Evolutionary conservation across 92 coral and sea anemone species (phyloP).

Genomic region (Siderastrea radians): DNA sequence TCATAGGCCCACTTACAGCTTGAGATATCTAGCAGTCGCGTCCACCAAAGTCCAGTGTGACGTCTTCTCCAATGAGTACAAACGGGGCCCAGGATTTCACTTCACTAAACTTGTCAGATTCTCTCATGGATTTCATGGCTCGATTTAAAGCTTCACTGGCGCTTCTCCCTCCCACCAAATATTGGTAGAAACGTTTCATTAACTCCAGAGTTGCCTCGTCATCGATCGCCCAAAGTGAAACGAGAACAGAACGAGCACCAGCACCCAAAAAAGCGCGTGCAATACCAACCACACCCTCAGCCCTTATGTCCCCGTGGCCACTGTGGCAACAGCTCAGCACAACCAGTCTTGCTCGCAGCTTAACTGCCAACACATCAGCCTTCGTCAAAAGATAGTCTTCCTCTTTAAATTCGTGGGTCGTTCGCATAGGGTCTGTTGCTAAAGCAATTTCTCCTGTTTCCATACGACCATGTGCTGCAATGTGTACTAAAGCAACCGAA

Average conservation of each 20-base stretch:
- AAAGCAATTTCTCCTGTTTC: slow-evolving; percentile 47
- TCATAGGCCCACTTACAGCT: not conserved
- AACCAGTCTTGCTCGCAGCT: slow-evolving; percentile 37
- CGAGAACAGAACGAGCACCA: slow-evolving; percentile 63
- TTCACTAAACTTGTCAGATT: slow-evolving; percentile 5
- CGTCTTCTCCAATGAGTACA: slow-evolving; percentile 59
- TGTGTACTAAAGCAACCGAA: slow-evolving; percentile 36
- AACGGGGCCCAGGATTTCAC: slow-evolving; percentile 51
- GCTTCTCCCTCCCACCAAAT: slow-evolving; percentile 21
- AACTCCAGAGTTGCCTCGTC: slow-evolving; percentile 53
- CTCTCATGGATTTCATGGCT: slow-evolving; percentile 50
- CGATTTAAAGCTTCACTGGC: slow-evolving; percentile 36
- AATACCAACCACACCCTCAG: slow-evolving; percentile 64
- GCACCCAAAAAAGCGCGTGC: slow-evolving; percentile 60
- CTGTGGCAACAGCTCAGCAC: slow-evolving; percentile 61
- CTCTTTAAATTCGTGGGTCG: not conserved
- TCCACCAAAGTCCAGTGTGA: slow-evolving; percentile 10
- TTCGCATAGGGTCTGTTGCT: slow-evolving; percentile 20
- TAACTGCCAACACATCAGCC: slow-evolving; percentile 10
- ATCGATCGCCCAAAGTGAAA: slow-evolving; percentile 53
- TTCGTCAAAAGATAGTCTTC: slow-evolving; percentile 35
- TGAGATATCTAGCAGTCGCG: not conserved
- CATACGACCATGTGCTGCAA: slow-evolving; percentile 59
- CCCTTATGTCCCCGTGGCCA: slow-evolving; percentile 45
- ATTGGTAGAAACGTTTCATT: slow-evolving; percentile 49